Conservation (phyloP, 2,113 vertebrate species). For the Eptesicus fuscus region DNA sequence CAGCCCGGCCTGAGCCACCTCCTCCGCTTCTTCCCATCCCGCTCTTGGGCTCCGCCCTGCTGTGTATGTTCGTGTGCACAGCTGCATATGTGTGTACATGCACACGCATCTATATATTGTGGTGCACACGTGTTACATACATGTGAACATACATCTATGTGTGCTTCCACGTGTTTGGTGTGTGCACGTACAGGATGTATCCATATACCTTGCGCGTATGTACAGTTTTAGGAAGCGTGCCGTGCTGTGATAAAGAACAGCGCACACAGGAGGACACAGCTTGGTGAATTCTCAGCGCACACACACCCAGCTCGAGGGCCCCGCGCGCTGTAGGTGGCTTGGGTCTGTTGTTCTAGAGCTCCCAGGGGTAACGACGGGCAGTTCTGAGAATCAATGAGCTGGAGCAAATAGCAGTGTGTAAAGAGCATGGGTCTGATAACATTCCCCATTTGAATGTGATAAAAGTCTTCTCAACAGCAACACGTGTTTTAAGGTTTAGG, state of each 20-base stretch:
- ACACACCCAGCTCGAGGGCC: not conserved
- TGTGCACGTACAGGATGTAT: too few relatives aligned
- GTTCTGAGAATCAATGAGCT: not conserved
- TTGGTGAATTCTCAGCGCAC: not conserved
- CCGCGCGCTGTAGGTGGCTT: not conserved
- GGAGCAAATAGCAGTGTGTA: not conserved
- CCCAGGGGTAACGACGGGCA: not conserved
- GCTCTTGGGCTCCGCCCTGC: not conserved
- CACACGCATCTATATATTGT: not conserved
- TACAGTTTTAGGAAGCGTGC: not conserved
- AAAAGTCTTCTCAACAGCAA: not conserved
- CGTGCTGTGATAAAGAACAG: not conserved
- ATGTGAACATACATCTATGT: rapidly evolving
- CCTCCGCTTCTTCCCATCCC: too few relatives aligned
- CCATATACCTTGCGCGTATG: rapidly evolving
- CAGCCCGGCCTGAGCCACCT: not conserved
- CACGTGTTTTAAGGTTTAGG: not conserved
- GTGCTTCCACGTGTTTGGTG: not conserved
- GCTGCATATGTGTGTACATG: rapidly evolving
- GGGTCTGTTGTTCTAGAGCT: not conserved
- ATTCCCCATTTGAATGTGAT: not conserved
- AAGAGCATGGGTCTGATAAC: not conserved
- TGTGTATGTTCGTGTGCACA: not conserved
- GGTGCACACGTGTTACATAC: not conserved
- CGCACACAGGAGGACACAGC: not conserved